phyloP scores from a whole-genome alignment of 30 jellyfish, hydroid and myxozoan species.

The Aurelia coerulea region DNA sequence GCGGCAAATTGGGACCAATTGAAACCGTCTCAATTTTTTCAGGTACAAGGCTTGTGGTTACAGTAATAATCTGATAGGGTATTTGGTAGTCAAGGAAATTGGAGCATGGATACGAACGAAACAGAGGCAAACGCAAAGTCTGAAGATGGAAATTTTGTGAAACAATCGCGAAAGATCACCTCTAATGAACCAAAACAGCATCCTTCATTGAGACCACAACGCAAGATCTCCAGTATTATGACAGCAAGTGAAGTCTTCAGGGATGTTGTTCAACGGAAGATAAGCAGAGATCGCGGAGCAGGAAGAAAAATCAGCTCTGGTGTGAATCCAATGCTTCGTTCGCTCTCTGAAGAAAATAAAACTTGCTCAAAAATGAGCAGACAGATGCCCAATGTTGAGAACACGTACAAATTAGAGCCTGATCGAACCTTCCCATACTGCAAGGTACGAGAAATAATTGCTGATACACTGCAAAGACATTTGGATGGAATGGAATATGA shows the following conservation, averaged over 20 bases:
- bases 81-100: constrained; percentile 59
- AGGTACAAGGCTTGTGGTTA: not conserved
- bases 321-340: not conserved
- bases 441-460: constrained; percentile 34
- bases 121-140: constrained; percentile 13
- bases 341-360: not conserved
- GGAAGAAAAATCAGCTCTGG: constrained; percentile 25
- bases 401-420: constrained; percentile 69
- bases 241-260: constrained; percentile 47
- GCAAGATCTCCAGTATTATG: constrained; percentile 51
- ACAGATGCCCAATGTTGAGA: constrained; percentile 25
- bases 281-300: not conserved
- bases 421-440: constrained; percentile 60
- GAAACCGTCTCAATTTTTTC: not conserved
- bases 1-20: too few species aligned
- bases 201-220: constrained; percentile 14
- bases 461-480: constrained; percentile 42
- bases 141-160: constrained; percentile 15
- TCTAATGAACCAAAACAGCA: constrained; percentile 14
- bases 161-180: constrained; percentile 25
- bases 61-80: not conserved
- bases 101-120: constrained; percentile 61
- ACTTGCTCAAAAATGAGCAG: not conserved
- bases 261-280: constrained; percentile 22
- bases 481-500: constrained; percentile 46